Evolutionary conservation across 37 sponge, comb jelly and placozoan species (phyloP).

Genomic region (Chondrilla cf. caribensis): DNA sequence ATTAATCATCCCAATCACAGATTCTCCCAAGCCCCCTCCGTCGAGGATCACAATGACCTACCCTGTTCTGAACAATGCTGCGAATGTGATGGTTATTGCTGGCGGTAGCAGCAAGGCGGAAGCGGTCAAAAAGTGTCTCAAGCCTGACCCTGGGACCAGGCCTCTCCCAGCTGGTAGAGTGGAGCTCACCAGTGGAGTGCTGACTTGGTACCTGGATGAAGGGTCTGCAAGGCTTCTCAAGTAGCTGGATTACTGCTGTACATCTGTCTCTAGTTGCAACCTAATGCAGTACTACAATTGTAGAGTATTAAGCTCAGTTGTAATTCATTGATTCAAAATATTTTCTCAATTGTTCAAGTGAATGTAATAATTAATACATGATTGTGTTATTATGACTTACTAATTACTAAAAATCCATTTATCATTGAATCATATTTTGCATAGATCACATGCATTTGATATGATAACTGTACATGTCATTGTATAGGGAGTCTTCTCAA

Average conservation of each 20-base stretch:
- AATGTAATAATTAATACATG: too few species aligned
- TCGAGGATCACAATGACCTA: constrained; percentile 91
- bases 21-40: constrained; percentile 97
- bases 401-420: too few species aligned
- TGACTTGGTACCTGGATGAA: constrained; percentile 85
- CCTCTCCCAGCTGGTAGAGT: constrained; percentile 85
- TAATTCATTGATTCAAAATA: too few species aligned
- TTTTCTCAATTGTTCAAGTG: too few species aligned
- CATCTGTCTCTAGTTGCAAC: too few species aligned
- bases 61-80: constrained; percentile 88
- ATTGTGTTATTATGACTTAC: too few species aligned
- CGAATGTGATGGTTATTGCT: constrained; percentile 63
- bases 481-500: too few species aligned
- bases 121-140: constrained; percentile 66
- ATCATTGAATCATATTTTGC: too few species aligned
- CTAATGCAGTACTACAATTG: too few species aligned
- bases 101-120: constrained; percentile 87
- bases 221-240: constrained; percentile 51
- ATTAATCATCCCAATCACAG: constrained; percentile 76
- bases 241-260: neutral
- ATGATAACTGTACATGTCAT: too few species aligned
- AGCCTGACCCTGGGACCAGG: constrained; percentile 48
- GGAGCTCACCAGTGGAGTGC: constrained; percentile 64
- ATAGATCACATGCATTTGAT: too few species aligned
- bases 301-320: too few species aligned